These are phyloP conservation scores for Cephus cinctus DNA, from an alignment of 1,140 invertebrate species.

Conservation along the genomic window DNA sequence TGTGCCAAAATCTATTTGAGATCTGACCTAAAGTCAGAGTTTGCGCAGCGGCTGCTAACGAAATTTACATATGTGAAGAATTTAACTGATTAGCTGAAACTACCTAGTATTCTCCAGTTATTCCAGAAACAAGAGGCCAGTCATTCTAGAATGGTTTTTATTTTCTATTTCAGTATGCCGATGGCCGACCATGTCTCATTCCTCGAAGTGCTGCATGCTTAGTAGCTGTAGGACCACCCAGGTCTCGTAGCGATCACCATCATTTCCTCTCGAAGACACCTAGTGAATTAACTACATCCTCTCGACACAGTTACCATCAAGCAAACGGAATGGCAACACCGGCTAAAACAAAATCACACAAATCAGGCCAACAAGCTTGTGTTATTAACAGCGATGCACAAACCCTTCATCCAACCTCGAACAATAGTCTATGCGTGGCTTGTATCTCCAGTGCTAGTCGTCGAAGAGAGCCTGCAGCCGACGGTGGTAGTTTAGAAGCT, in stretches of 20 bases:
- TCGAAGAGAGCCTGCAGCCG: constrained; percentile 51
- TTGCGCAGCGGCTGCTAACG: too few relatives aligned
- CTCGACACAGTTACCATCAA: constrained; percentile 52
- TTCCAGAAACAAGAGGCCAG: too few relatives aligned
- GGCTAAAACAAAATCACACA: constrained; percentile 35
- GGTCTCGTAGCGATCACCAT: constrained; percentile 64
- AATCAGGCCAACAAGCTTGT: constrained; percentile 30
- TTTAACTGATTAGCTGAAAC: too few relatives aligned
- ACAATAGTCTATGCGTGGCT: constrained; percentile 71
- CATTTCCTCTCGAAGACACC: constrained; percentile 66
- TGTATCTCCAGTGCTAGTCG: constrained; percentile 64
- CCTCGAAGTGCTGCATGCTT: constrained; percentile 66
- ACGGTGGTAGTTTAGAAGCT: constrained; percentile 75
- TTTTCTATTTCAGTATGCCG: constrained; percentile 39
- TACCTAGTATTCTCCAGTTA: too few relatives aligned
- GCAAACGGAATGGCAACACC: constrained; percentile 44
- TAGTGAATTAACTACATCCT: constrained; percentile 46
- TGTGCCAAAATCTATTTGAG: too few relatives aligned
- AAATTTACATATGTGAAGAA: too few relatives aligned
- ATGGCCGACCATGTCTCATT: constrained; percentile 47
- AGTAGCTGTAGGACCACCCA: constrained; percentile 64
- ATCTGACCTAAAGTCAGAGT: too few relatives aligned
- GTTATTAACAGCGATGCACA: constrained; percentile 29
- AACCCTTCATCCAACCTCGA: constrained; percentile 37
- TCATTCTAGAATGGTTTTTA: too few relatives aligned